Base-by-base conservation (phyloP, 2,888 invertebrate genomes). In the Clivina fossor region DNA sequence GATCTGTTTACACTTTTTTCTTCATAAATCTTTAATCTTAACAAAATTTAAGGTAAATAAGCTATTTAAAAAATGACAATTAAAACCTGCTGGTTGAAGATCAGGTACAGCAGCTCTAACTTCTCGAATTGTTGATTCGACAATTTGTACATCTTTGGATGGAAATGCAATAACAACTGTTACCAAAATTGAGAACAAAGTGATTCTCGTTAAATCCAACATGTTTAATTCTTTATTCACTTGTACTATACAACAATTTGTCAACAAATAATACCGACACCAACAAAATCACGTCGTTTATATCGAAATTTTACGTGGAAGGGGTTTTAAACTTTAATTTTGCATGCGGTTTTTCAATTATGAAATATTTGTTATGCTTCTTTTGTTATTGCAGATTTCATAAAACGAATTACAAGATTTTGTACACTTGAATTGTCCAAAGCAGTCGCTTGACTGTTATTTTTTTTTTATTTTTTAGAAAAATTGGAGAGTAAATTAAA, bases 91-190 rank as follows among this genome's bases (percentile, higher is more conserved):
- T 50, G 66, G 53, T 16, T 71, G 50, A 43, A 72, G 65, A 53
- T 72, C 71, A 51, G 70, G 78, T 70, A 57, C 66, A 4, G 77
- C 77, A 9, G 80, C 80, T 63, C 82, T 73, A 0, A 79, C 75
- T 71, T 80, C 80, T 37, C 83, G 71, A 15, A 81, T 72, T 60
- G 78, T 79, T 4, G 81, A 81, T 56, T 80, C 81, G 4, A 82
- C 78, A 18, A 80, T 64, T 22, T 65, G 59, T 54, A 63, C 63
- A 33, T 67, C 66, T 19, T 61, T 56, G 8, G 57, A 51, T 5
- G 66, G 65, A n/a, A 58, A 11, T 15, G 30, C 41, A 22, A 19
- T 24, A 24, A n/a, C 30, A 16, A 3, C 37, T 11, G 32, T 15
- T 11, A 28, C n/a, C n/a, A n/a, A n/a, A n/a, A n/a, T 19, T 20